phyloP scores from a whole-genome alignment of 2,888 invertebrate genomes.

The Dynastes grantii region DNA sequence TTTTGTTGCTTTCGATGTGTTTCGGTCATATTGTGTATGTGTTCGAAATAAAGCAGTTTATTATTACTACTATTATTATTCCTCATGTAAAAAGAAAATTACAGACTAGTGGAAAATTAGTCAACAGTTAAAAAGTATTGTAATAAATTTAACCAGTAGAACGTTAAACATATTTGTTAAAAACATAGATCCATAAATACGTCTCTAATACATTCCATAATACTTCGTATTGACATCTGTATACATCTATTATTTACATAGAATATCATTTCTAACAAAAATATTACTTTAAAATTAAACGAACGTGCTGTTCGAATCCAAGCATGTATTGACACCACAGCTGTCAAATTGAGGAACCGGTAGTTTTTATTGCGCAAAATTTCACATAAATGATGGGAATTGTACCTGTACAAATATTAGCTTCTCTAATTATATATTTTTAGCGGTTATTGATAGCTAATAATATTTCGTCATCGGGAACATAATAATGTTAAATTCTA shows the following conservation, averaged over 20 bases:
- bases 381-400: not conserved
- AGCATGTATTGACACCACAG: not conserved
- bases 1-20: no score
- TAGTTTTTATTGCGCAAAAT: not conserved
- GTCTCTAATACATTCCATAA: no score
- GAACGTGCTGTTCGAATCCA: constrained; percentile 1
- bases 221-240: no score
- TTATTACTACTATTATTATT: no score
- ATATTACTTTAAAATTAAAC: not conserved
- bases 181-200: no score
- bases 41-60: no score
- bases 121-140: no score
- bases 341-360: not conserved
- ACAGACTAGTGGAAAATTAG: no score
- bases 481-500: not conserved
- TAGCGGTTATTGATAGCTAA: not conserved
- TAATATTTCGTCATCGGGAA: not conserved
- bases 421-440: not conserved
- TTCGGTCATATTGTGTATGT: no score
- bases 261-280: not conserved
- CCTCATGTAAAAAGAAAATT: no score
- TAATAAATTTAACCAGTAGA: no score
- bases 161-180: no score
- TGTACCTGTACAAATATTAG: not conserved
- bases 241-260: not conserved